phyloP scores from a whole-genome alignment of 2,888 invertebrate species.

The Odontothrips loti region DNA sequence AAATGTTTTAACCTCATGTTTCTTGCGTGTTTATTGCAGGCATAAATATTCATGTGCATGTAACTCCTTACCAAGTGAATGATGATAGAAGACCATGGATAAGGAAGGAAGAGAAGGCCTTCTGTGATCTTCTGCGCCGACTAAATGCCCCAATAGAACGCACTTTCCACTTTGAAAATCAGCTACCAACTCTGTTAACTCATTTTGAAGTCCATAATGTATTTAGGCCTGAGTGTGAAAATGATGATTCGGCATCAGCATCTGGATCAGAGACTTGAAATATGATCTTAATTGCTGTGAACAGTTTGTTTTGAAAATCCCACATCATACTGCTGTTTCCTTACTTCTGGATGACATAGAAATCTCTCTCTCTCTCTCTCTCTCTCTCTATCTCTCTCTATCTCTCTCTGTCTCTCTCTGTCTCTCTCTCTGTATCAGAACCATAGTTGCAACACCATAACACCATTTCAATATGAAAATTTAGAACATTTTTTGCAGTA shows the following conservation, averaged over 20 bases:
- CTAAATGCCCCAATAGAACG: constrained; percentile 63
- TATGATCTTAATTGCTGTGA: background rate
- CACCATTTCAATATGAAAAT: too few species aligned
- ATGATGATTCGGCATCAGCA: background rate
- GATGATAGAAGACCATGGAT: constrained; percentile 81
- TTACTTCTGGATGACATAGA: too few species aligned
- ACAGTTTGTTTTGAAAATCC: too few species aligned
- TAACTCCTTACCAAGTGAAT: constrained; percentile 85
- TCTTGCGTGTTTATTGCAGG: constrained; percentile 49
- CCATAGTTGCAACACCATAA: too few species aligned
- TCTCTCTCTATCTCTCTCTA: too few species aligned
- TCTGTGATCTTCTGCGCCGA: constrained; percentile 62
- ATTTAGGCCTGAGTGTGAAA: constrained; percentile 47
- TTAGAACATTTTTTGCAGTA: too few species aligned
- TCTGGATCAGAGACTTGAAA: background rate
- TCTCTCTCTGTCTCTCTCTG: too few species aligned
- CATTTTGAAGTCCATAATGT: constrained; percentile 73
- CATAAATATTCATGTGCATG: constrained; percentile 70
- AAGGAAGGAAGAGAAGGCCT: constrained; percentile 72
- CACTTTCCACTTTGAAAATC: constrained; percentile 59
- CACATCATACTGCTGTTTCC: too few species aligned
- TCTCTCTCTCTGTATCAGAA: too few species aligned
- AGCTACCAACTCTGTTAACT: constrained; percentile 57
- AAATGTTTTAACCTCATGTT: too few species aligned
- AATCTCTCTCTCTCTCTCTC: too few species aligned